These are phyloP conservation scores for Selene dorsalis DNA, from an alignment of 2,797 vertebrate species.

Conservation along the genomic window DNA sequence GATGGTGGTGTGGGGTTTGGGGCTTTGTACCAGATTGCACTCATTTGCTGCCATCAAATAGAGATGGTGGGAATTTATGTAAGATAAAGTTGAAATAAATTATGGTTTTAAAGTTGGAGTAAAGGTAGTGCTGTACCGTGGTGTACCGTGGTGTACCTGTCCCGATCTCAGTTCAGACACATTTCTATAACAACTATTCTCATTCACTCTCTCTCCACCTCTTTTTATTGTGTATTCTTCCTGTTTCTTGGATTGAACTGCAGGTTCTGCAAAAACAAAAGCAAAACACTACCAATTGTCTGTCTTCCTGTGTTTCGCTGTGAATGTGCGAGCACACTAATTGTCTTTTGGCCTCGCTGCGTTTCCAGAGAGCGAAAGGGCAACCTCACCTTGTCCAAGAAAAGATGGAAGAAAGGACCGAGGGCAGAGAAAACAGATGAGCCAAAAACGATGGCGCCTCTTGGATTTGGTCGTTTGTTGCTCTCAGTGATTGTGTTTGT, in stretches of 20 bases:
- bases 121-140: too few relatives aligned
- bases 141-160: neutral
- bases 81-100: neutral
- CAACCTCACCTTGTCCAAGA: constrained; percentile 26
- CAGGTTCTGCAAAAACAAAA: constrained; percentile 31
- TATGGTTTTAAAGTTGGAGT: neutral
- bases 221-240: neutral
- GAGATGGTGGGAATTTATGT: neutral
- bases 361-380: constrained; percentile 51
- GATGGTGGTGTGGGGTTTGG: neutral
- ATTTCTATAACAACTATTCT: too few relatives aligned
- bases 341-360: constrained; percentile 36
- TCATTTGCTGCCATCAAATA: constrained; percentile 1
- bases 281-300: neutral
- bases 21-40: neutral
- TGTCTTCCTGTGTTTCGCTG: constrained; percentile 6
- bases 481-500: constrained; percentile 11
- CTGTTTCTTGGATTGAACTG: neutral
- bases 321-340: constrained; percentile 27
- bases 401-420: constrained; percentile 40
- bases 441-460: constrained; percentile 58
- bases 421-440: constrained; percentile 42
- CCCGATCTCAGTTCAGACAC: neutral
- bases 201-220: neutral
- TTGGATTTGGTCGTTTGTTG: constrained; percentile 38